Evolutionary conservation across 2,888 invertebrate genomes (phyloP).

Genomic region (Myathropa florea): DNA sequence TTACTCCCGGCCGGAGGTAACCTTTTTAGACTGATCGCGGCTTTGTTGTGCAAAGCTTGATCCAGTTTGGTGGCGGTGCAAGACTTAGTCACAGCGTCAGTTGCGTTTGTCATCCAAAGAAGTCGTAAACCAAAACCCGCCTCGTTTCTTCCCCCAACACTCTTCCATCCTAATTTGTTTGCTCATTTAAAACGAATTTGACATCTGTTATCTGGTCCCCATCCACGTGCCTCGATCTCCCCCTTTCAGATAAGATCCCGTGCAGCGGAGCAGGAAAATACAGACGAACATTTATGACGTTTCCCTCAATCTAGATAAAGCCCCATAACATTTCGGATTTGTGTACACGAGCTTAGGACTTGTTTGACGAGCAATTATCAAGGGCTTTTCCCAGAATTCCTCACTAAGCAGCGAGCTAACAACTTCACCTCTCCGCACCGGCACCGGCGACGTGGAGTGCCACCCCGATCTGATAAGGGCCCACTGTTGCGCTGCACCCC

Average conservation of each 20-base stretch:
- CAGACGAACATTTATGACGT: constrained; percentile 18
- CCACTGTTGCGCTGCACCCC: constrained; percentile 40
- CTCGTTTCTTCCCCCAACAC: background rate
- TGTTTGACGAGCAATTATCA: constrained; percentile 53
- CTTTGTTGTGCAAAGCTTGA: background rate
- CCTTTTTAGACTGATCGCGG: background rate
- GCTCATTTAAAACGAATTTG: background rate
- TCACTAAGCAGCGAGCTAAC: constrained; percentile 8
- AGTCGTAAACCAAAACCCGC: background rate
- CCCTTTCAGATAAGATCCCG: background rate
- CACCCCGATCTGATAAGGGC: constrained; percentile 49
- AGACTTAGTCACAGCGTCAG: background rate
- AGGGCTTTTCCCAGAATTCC: constrained; percentile 36
- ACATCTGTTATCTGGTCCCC: background rate
- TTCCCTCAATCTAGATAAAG: constrained; percentile 45
- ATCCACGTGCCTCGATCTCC: background rate
- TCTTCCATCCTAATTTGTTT: background rate
- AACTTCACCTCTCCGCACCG: constrained; percentile 30
- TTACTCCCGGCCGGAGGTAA: background rate
- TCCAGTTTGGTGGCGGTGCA: background rate
- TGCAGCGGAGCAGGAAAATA: background rate
- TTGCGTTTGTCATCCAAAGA: background rate
- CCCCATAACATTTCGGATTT: constrained; percentile 19
- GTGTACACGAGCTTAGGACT: constrained; percentile 51
- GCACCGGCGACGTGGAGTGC: too few relatives aligned